Base-by-base conservation (phyloP, 2,797 vertebrate species). In the Kryptolebias ocellatus region DNA sequence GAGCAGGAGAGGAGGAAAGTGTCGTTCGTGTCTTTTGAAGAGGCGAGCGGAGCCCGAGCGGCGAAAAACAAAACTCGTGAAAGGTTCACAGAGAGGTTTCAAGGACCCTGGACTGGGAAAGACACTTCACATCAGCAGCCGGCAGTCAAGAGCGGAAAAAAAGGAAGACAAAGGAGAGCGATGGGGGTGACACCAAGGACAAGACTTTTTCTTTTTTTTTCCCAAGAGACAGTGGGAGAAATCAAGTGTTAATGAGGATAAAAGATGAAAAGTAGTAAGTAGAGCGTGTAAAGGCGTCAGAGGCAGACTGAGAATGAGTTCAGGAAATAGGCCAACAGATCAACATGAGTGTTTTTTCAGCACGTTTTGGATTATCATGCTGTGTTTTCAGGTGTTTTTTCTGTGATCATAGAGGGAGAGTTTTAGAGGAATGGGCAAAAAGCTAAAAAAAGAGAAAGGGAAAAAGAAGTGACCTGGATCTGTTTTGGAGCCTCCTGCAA, bases 291-390 rank as follows among this genome's bases (percentile, higher is more conserved):
- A 4, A 83, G 67, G 81, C 81, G 50, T 89, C 83, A 52, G 85
- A 69, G 49, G 83, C 91, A 92, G 87, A 90, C 88, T 89, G 89
- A 83, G 76, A 88, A 89, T 81, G 76, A 67, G 87, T 79, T 88
- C 87, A 64, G 78, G 83, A 18, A 31, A 28, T 37, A 29, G 42
- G 49, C 53, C 18, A 45, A 5, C 8, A 54, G 46, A 68, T 37
- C 11, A 14, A 4, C 2, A 0, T 9, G 34, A 12, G 10, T 9
- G 15, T 17, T 18, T 37, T 54, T 0, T n/a, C 24, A 0, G 11
- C 7, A 14, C 14, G 17, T 44, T 45, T 29, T 45, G 64, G 62
- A 24, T 24, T 24, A 24, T 1, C 20, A 24, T 24, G 20, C 20
- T 24, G 20, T 34, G 39, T 34, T 68, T 56, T 68, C 42, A 56